These are phyloP conservation scores for Xanthorhoe spadicearia DNA, from an alignment of 2,888 invertebrate species.

Conservation along the genomic window DNA sequence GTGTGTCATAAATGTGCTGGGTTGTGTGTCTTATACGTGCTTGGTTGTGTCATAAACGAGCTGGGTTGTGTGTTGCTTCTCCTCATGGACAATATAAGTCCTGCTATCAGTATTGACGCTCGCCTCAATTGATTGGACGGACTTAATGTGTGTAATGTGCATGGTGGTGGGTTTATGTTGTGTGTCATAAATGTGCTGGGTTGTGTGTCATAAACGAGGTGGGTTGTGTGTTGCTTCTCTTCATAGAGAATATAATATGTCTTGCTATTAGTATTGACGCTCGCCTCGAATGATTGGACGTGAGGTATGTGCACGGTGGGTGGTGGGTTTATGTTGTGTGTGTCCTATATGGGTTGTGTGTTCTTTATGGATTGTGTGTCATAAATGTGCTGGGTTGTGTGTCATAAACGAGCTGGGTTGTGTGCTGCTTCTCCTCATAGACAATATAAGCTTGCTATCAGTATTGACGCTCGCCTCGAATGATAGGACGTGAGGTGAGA, in stretches of 20 bases:
- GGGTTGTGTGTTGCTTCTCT: not conserved
- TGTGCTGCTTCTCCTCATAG: not conserved
- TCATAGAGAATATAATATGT: too few relatives aligned
- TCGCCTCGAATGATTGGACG: constrained; percentile 71
- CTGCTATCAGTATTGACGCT: too few relatives aligned
- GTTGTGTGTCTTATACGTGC: not conserved
- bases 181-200: too few relatives aligned
- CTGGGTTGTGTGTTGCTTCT: not conserved
- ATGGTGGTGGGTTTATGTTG: too few relatives aligned
- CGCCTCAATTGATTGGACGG: constrained; percentile 72
- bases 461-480: constrained; percentile 42
- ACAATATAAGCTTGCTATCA: too few relatives aligned
- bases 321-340: constrained; percentile 40
- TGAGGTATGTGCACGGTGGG: constrained; percentile 64
- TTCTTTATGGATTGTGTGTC: not conserved
- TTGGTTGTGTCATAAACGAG: not conserved
- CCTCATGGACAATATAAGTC: too few relatives aligned
- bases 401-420: not conserved
- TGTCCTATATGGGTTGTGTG: not conserved
- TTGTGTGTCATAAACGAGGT: not conserved
- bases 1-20: constrained; percentile 1
- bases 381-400: not conserved
- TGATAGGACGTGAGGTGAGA: constrained; percentile 72
- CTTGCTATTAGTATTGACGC: too few relatives aligned
- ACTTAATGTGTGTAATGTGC: too few relatives aligned